A percentile compares a stretch with the other conserved stretches of the same genome.
Conservation (phyloP, 2,797 vertebrate species). For the Nyctibius grandis region DNA sequence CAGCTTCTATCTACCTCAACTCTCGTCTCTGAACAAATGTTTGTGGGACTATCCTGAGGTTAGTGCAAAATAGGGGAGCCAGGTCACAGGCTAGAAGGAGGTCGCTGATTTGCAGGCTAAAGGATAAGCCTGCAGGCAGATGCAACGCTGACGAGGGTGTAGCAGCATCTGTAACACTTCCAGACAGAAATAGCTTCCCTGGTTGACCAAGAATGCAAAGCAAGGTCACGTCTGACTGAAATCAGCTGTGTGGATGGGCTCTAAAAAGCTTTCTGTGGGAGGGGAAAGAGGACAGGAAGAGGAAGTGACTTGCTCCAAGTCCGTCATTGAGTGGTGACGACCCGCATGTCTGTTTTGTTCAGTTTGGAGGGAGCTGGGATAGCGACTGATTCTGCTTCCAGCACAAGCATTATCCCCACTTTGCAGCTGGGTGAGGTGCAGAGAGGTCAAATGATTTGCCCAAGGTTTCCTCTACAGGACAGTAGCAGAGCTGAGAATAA, state of each 20-base stretch:
- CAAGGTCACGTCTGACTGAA: not conserved
- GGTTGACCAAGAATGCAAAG: not conserved
- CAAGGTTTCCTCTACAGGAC: not conserved
- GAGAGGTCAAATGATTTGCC: not conserved
- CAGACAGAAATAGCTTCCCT: not conserved
- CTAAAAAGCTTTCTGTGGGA: not conserved
- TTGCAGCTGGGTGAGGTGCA: not conserved
- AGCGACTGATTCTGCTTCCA: not conserved
- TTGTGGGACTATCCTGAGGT: not conserved
- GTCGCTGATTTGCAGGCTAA: not conserved
- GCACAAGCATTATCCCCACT: not conserved
- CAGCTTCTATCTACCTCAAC: not conserved
- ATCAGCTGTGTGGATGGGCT: not conserved
- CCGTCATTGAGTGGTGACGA: not conserved
- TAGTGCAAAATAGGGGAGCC: not conserved
- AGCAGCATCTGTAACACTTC: not conserved
- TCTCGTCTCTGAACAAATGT: not conserved
- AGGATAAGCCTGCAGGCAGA: not conserved
- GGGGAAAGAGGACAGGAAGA: not conserved
- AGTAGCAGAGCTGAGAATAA: not conserved
- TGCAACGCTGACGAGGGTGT: not conserved
- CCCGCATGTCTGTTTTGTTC: not conserved
- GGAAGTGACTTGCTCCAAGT: not conserved
- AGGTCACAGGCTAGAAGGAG: not conserved
- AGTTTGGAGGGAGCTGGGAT: not conserved